Evolutionary conservation across 2,888 invertebrate species (phyloP).

Genomic region (Stegana nigrithorax): DNA sequence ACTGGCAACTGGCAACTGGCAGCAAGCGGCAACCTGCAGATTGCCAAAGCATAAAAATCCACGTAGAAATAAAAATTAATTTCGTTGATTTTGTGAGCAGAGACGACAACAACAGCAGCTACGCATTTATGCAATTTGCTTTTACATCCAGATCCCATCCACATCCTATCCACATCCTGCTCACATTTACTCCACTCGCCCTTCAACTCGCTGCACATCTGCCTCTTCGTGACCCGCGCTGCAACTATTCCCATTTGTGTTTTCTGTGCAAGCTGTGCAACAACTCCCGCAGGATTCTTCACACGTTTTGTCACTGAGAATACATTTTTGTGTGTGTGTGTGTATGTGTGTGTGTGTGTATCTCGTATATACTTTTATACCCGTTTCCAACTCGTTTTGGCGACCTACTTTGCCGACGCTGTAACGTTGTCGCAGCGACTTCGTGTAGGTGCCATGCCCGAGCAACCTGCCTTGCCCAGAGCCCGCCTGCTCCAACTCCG

Average conservation of each 20-base stretch:
- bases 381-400: too few species aligned
- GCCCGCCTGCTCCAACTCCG: too few species aligned
- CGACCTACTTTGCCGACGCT: too few species aligned
- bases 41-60: neutral
- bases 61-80: conserved; percentile 45
- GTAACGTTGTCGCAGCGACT: too few species aligned
- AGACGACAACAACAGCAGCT: neutral
- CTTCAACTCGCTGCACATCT: neutral
- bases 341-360: neutral
- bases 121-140: neutral
- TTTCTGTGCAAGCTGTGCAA: too few species aligned
- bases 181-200: neutral
- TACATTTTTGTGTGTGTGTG: neutral
- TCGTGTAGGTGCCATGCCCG: too few species aligned
- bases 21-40: neutral
- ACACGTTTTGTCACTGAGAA: too few species aligned
- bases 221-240: neutral
- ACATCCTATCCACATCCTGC: too few species aligned
- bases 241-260: too few species aligned
- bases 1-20: conserved; percentile 24
- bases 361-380: too few species aligned
- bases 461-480: too few species aligned
- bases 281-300: conserved; percentile 41
- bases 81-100: conserved; percentile 21
- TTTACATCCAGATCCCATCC: too few species aligned